These are phyloP conservation scores for Aurelia sp. DNA, from an alignment of 30 jellyfish, hydroid and myxozoan genomes.

Conservation along the genomic window DNA sequence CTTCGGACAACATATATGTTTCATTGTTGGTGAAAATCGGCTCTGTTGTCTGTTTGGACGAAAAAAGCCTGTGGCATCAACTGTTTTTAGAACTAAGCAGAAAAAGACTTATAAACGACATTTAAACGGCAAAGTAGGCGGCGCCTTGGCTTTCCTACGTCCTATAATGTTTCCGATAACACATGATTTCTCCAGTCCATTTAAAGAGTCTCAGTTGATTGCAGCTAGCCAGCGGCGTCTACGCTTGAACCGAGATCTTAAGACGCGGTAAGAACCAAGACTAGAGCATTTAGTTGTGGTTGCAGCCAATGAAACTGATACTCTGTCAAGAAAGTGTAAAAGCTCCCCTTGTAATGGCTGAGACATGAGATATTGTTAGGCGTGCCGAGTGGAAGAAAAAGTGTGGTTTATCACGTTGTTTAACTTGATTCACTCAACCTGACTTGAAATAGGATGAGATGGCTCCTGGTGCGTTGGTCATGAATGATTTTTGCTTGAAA, in stretches of 20 bases:
- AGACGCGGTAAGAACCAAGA: constrained; percentile 23
- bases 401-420: constrained; percentile 50
- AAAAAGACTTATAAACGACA: background rate
- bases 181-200: constrained; percentile 37
- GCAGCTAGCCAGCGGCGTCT: background rate
- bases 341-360: background rate
- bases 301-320: constrained; percentile 43
- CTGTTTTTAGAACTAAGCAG: too few species aligned
- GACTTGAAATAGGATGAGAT: too few species aligned
- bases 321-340: constrained; percentile 3
- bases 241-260: constrained; percentile 1
- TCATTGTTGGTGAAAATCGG: too few species aligned
- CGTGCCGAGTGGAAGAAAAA: constrained; percentile 58
- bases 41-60: too few species aligned
- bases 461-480: too few species aligned
- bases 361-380: constrained; percentile 25
- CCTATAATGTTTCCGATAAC: constrained; percentile 31
- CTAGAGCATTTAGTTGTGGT: constrained; percentile 53
- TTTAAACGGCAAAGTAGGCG: constrained; percentile 41
- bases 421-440: constrained; percentile 1
- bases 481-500: too few species aligned
- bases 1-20: too few species aligned
- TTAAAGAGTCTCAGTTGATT: constrained; percentile 1
- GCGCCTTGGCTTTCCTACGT: constrained; percentile 30
- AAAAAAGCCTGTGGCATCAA: too few species aligned